Evolutionary conservation across 2,113 vertebrate species (phyloP).

Genomic region (Nothocercus julius): DNA sequence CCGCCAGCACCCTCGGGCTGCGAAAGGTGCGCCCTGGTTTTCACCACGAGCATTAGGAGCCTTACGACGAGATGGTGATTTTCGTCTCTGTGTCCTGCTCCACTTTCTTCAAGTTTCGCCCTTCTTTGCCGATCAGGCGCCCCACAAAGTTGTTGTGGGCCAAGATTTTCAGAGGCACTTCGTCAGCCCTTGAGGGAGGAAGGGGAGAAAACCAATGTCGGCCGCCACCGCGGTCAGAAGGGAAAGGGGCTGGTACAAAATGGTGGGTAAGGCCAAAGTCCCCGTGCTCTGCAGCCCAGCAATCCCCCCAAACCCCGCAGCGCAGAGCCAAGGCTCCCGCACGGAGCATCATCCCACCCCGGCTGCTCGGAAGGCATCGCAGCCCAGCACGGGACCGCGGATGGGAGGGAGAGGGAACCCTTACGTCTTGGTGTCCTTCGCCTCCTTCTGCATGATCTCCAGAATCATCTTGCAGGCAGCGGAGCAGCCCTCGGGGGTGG

Average conservation of each 20-base stretch:
- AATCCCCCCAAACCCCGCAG: no score
- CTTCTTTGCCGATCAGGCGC: slow-evolving; percentile 94
- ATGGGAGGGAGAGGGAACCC: neutral
- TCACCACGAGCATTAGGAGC: neutral
- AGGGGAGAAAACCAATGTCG: rapidly evolving
- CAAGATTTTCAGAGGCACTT: slow-evolving; percentile 94
- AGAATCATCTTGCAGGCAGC: slow-evolving; percentile 93
- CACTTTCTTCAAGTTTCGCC: slow-evolving; percentile 94
- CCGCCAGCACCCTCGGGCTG: rapidly evolving
- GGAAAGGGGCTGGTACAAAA: neutral
- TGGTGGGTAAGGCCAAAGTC: rapidly evolving
- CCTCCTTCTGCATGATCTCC: slow-evolving; percentile 97
- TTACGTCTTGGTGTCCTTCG: slow-evolving; percentile 97
- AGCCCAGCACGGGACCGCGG: rapidly evolving
- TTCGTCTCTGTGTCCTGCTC: slow-evolving; percentile 97
- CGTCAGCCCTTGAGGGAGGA: slow-evolving; percentile 83
- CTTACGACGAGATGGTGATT: slow-evolving; percentile 97
- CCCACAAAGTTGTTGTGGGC: slow-evolving; percentile 97
- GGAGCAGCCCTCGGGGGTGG: slow-evolving; percentile 92
- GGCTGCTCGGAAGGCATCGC: rapidly evolving
- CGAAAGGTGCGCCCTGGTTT: neutral
- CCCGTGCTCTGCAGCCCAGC: rapidly evolving
- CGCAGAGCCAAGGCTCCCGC: neutral
- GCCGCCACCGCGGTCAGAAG: neutral
- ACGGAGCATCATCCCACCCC: rapidly evolving